Percentiles rank a stretch among this genome's conserved stretches.
Conservation (phyloP, 2,888 invertebrate genomes). For the Acholoe squamosa region DNA sequence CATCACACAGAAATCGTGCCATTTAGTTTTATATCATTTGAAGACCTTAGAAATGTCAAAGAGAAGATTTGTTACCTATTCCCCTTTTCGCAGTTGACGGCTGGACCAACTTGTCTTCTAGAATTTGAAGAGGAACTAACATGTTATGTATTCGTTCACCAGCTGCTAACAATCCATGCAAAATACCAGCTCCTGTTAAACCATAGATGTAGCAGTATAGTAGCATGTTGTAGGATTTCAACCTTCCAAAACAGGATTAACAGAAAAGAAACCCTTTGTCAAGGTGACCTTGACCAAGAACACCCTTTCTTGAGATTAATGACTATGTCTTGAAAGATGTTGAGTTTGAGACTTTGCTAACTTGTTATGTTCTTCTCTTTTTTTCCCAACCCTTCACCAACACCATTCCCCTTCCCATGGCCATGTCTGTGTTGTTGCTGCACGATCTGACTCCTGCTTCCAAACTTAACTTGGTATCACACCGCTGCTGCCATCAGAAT, state of each 20-base stretch:
- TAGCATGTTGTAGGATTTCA: background rate
- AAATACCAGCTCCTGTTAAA: too few species aligned
- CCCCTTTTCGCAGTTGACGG: conserved; percentile 18
- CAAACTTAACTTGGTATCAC: background rate
- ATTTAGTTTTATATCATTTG: background rate
- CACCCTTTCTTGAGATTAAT: background rate
- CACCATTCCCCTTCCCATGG: background rate
- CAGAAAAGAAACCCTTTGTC: background rate
- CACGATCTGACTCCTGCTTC: background rate
- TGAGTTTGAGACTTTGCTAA: conserved; percentile 1
- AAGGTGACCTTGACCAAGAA: conserved; percentile 10
- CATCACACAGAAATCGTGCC: background rate
- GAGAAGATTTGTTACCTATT: background rate
- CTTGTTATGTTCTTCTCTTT: conserved; percentile 22
- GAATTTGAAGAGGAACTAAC: background rate
- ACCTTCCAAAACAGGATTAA: background rate
- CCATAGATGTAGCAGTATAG: background rate
- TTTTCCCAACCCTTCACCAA: background rate
- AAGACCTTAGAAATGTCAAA: background rate
- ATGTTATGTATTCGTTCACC: background rate
- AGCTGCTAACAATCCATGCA: conserved; percentile 3
- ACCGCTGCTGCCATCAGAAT: conserved; percentile 73
- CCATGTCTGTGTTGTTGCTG: conserved; percentile 15
- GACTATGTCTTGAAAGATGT: background rate
- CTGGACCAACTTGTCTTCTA: conserved; percentile 23